These are phyloP conservation scores for Drosophila repletoides DNA, from an alignment of 1,140 invertebrate species.

Conservation along the genomic window DNA sequence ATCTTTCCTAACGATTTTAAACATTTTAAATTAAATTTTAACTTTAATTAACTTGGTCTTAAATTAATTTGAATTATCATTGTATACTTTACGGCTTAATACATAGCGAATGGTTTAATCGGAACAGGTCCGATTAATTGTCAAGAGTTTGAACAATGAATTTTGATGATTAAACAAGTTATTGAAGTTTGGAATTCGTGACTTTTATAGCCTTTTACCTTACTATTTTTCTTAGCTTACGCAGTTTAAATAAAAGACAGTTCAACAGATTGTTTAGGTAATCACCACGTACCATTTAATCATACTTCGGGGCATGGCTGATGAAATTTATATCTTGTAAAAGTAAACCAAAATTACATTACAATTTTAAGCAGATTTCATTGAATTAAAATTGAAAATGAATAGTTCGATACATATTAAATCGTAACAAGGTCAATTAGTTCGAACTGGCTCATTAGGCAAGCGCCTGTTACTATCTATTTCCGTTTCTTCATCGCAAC, in stretches of 20 bases:
- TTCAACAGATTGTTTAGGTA: neutral
- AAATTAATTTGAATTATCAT: too few relatives aligned
- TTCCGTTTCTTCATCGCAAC: conserved; percentile 27
- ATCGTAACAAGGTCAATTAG: conserved; percentile 21
- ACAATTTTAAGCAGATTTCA: conserved; percentile 7
- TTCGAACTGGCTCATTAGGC: conserved; percentile 8
- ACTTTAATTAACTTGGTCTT: too few relatives aligned
- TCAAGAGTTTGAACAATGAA: too few relatives aligned
- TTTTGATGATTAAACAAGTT: too few relatives aligned
- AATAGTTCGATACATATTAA: neutral
- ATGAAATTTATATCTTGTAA: conserved; percentile 49
- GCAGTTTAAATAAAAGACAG: neutral
- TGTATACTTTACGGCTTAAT: neutral
- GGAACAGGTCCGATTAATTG: too few relatives aligned
- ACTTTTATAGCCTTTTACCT: neutral
- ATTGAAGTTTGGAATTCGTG: neutral
- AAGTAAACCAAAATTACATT: conserved; percentile 42
- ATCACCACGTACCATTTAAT: conserved; percentile 4
- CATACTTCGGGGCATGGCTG: conserved; percentile 24
- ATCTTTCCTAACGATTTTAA: too few relatives aligned
- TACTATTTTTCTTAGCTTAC: neutral
- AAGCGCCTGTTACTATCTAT: conserved; percentile 1
- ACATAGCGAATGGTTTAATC: too few relatives aligned
- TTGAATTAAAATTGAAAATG: conserved; percentile 20
- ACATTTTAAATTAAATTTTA: too few relatives aligned